A percentile compares a stretch with the other conserved stretches of the same genome.
Evolutionary conservation across 2,888 invertebrate species (phyloP).

Genomic region (Oxycera nigricornis): DNA sequence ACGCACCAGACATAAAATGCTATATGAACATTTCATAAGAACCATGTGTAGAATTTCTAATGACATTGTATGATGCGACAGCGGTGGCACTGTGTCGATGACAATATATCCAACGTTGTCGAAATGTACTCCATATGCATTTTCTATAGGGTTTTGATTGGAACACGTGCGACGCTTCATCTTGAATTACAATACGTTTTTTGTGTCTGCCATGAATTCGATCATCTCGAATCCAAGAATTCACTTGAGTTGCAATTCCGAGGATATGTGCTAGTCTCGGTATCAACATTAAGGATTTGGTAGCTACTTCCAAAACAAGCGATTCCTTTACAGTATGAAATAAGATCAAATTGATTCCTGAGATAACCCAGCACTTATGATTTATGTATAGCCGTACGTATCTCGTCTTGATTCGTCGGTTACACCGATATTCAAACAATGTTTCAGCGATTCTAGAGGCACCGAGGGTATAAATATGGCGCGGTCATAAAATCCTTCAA

Average conservation of each 20-base stretch:
- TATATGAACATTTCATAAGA: slow-evolving; percentile 13
- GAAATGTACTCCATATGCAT: slow-evolving; percentile 9
- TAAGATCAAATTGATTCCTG: no score
- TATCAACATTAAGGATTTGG: no score
- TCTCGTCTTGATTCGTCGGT: no score
- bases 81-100: not conserved
- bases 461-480: no score
- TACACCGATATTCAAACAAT: no score
- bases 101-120: not conserved
- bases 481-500: slow-evolving; percentile 25
- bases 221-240: not conserved
- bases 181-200: slow-evolving; percentile 29
- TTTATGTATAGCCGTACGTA: no score
- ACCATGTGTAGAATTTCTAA: slow-evolving; percentile 32
- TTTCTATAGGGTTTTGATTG: slow-evolving; percentile 24
- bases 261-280: no score
- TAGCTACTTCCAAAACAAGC: no score
- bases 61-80: not conserved
- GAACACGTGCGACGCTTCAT: slow-evolving; percentile 32
- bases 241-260: not conserved
- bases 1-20: slow-evolving; percentile 19
- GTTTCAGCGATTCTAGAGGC: no score
- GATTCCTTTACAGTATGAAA: no score
- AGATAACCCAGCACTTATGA: no score
- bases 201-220: not conserved